Evolutionary conservation across 2,113 vertebrate species (phyloP), one percentile per base, ranked within the genome.

Genomic region (Triplophysa siluroides): DNA sequence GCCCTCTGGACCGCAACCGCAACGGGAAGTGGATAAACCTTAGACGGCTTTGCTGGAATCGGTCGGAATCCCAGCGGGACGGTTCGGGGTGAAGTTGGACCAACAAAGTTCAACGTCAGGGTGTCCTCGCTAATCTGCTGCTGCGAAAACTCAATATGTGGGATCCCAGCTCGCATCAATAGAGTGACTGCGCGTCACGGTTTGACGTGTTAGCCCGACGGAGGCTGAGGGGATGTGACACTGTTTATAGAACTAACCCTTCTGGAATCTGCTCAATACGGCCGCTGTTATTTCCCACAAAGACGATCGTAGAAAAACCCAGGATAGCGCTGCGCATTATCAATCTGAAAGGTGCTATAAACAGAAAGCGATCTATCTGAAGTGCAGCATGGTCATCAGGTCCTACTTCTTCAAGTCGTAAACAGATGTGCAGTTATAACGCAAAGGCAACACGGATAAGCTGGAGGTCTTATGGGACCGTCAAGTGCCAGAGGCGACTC

Each of bases 241-340:
- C 24, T 66, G 75, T 73, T 82, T 82, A 78, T 41, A 82, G 75
- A 72, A 64, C 38, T 50, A 63, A 78, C 24, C 43, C 58, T 67
- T 56, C 47, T 52, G 43, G 76, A 70, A 82, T 71, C 79, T 66
- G 52, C 62, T 74, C 14, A 75, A 80, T 54, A 60, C 68, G 11
- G 38, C 62, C 45, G 52, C 10, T 54, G 41, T 23, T 18, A 56
- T 67, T 81, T 75, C 79, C 60, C 79, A 81, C 74, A 77, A 45
- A 45, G 71, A 5, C 8, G 41, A 45, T 21, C 5, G 21, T 11
- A 41, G 29, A 68, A 74, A 23, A 74, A 21, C 19, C 19, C 33
- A 19, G 18, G 4, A 19, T 33, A 56, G 11, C n/a, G 54, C 13
- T 3, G 19, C 21, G 33, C 52, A 58, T 58, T 33, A 58, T 38